These are phyloP conservation scores for Drosophila nigrodunni DNA, from an alignment of 1,140 invertebrate genomes.

Conservation along the genomic window DNA sequence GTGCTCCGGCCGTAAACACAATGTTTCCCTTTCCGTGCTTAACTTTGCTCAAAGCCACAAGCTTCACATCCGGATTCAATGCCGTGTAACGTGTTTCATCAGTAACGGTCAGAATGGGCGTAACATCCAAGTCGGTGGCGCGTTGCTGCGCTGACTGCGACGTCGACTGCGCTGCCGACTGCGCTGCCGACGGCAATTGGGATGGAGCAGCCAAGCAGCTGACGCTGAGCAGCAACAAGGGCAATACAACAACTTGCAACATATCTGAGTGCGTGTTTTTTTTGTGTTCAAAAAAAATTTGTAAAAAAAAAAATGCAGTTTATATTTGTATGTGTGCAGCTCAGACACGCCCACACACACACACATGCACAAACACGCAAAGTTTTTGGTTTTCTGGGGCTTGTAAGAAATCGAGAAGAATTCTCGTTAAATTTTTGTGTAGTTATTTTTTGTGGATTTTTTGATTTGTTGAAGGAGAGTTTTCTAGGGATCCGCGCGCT, in stretches of 20 bases:
- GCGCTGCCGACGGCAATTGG: constrained; percentile 7
- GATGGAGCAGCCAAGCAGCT: constrained; percentile 8
- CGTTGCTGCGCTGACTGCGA: constrained; percentile 33
- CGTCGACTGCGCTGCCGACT: not conserved
- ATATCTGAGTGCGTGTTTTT: constrained; percentile 13
- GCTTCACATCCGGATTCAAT: constrained; percentile 42
- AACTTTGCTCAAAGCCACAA: constrained; percentile 58
- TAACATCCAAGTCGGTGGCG: constrained; percentile 57
- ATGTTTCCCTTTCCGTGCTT: constrained; percentile 75
- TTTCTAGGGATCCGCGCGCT: constrained; percentile 20
- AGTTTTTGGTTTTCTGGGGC: not conserved
- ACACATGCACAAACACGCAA: not conserved
- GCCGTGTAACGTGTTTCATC: constrained; percentile 54
- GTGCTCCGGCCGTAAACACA: constrained; percentile 61
- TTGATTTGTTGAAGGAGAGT: too few relatives aligned
- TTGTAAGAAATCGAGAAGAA: not conserved
- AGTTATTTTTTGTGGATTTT: too few relatives aligned
- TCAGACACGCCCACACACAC: not conserved
- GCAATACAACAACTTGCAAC: constrained; percentile 19
- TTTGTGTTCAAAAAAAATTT: not conserved
- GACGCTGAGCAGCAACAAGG: constrained; percentile 6
- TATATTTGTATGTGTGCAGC: not conserved
- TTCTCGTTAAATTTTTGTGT: not conserved
- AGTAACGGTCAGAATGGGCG: constrained; percentile 66
- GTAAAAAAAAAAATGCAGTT: constrained; percentile 7